Base-by-base conservation (phyloP, 1,140 invertebrate genomes). In the Papilio helenus region DNA sequence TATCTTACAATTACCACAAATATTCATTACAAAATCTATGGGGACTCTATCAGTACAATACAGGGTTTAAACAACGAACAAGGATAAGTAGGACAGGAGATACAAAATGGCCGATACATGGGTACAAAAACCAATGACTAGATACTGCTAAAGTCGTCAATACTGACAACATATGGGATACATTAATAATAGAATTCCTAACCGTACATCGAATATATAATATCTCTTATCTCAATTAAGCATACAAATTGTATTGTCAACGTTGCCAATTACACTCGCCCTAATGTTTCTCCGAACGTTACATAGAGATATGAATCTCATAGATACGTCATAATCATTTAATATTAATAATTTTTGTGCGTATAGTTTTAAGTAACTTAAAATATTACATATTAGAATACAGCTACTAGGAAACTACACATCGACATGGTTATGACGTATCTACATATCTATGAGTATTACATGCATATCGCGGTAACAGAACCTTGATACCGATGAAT, bases 201-300 rank as follows among this genome's bases (percentile, higher is more conserved):
- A 58, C 65, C 26, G 83, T 86, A 90, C 83, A 85, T 55, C 80
- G 81, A 81, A 85, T 88, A 92, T 76, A 86, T 84, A 83, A 88
- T 86, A 88, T 85, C 88, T 42, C 76, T 77, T 77, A 77, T 61
- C 88, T 86, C 87, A 89, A 89, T 86, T 88, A 92, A 90, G 87
- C 90, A 92, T 93, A 89, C 86, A 86, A 85, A 89, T 87, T 88
- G 90, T 93, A 93, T 94, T 94, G 93, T 94, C 93, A 92, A 89
- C 85, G 89, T 93, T 91, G 85, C 86, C 86, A 85, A 92, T 89
- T 88, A 82, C 86, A 90, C 92, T 92, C 92, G 92, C 92, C 92
- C 92, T 91, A 91, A 87, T 84, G 79, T 72, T 87, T 87, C 85
- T 88, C 83, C 83, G 80, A 85, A 42, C 80, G 84, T 83, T 86